Base-by-base conservation (phyloP, 2,888 invertebrate genomes). In the Drosophila cracens region DNA sequence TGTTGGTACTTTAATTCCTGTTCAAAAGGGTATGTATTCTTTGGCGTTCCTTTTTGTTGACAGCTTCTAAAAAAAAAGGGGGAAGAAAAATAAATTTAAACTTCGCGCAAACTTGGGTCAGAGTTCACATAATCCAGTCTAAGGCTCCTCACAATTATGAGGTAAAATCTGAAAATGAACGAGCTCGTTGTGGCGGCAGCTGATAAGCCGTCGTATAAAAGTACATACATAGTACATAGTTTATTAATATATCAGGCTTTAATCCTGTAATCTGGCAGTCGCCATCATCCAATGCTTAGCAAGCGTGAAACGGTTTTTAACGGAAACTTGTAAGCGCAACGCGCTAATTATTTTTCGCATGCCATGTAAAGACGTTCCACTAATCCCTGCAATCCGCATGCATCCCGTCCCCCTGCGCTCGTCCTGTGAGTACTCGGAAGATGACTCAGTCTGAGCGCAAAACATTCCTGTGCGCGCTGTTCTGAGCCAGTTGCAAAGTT, bases 311-410 rank as follows among this genome's bases (percentile, higher is more conserved):
- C 73, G 76, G 81, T 88, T 83, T 88, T 88, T 70, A 81, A 83
- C 81, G 76, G 86, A 84, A 88, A 83, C 89, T 88, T 84, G 79
- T 88, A 86, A 84, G 74, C 81, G 81, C 84, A 84, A 76, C 74
- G 74, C 87, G 87, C 87, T 89, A 85, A 85, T 85, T 85, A 85
- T 85, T 89, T 85, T 85, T 81, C 57, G 59, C 66, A 16, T 49
- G 74, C 38, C 74, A 72, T 74, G 52, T 61, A 49, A 64, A 58
- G 67, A 58, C 64, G 57, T 59, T 59, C 29, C 31, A 46, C 56
- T 46, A 61, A 70, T 63, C 33, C 56, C n/a, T 4, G 21, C 34
- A 34, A 8, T 1, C n/a, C 7, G 46, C 13, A 3, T 21, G 13
- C 1, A 34, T 1, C 31, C 5, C 31, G 11, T n/a, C 27, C 25